phyloP scores from a whole-genome alignment of 2,113 vertebrate species.

The Sciurus niger region DNA sequence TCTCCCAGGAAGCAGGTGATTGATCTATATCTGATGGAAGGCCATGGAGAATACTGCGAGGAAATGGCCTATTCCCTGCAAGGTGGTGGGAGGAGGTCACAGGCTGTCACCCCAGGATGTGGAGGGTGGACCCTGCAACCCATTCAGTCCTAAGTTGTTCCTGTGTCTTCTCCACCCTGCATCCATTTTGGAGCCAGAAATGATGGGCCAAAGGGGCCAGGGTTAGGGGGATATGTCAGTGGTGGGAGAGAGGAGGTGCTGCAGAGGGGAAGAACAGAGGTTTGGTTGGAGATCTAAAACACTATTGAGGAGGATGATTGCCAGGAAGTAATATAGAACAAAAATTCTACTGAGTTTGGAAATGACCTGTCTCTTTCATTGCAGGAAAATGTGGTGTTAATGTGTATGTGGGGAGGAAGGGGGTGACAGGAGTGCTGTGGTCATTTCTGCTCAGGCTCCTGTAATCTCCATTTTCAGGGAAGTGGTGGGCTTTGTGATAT shows the following conservation, averaged over 20 bases:
- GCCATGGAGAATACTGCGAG: not conserved
- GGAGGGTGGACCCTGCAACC: not conserved
- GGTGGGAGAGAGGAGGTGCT: not conserved
- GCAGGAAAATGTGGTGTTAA: slow-evolving; percentile 10
- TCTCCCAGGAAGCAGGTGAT: not conserved
- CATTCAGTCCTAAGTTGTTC: not conserved
- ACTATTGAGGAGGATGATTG: not conserved
- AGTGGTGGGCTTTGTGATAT: not conserved
- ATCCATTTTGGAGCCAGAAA: slow-evolving; percentile 71
- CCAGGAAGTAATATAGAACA: not conserved
- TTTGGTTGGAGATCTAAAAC: not conserved
- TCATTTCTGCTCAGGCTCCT: not conserved
- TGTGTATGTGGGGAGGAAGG: not conserved
- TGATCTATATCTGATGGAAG: not conserved
- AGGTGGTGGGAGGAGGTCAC: not conserved
- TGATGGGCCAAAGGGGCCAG: not conserved
- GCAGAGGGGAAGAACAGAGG: not conserved
- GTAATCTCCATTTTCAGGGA: slow-evolving; percentile 39
- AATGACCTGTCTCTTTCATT: slow-evolving; percentile 50
- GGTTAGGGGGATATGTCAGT: too few relatives aligned
- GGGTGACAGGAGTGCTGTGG: not conserved
- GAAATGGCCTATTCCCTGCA: not conserved
- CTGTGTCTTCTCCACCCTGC: slow-evolving; percentile 31
- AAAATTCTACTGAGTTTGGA: slow-evolving; percentile 11
- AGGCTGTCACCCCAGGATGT: not conserved